Evolutionary conservation across 1,140 invertebrate genomes (phyloP).

Genomic region (Cyclargus thomasi): DNA sequence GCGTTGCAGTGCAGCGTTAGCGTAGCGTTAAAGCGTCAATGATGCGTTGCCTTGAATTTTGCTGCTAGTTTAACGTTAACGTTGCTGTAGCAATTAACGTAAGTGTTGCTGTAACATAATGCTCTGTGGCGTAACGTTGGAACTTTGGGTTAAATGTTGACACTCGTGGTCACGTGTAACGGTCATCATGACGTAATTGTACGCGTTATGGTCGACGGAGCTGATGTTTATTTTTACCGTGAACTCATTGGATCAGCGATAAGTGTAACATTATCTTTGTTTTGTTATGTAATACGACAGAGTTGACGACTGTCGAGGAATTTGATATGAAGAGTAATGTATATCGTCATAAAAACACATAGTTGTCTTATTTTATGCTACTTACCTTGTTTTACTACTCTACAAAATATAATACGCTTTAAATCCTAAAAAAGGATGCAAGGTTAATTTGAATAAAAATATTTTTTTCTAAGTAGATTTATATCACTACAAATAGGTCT

Average conservation of each 20-base stretch:
- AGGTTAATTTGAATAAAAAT: neutral
- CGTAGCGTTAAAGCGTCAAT: neutral
- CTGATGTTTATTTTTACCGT: slow-evolving; percentile 6
- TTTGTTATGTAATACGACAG: slow-evolving; percentile 6
- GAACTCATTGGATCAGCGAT: slow-evolving; percentile 8
- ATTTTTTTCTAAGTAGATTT: too few relatives aligned
- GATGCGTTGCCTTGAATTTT: neutral
- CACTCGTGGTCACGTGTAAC: slow-evolving; percentile 7
- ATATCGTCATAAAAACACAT: neutral
- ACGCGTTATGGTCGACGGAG: neutral
- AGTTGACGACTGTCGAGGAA: neutral
- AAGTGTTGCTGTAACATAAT: too few relatives aligned
- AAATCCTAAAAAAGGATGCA: neutral
- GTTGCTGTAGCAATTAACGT: neutral
- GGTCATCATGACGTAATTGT: neutral
- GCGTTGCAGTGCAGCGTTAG: neutral
- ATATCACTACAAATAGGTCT: too few relatives aligned
- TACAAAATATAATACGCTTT: neutral
- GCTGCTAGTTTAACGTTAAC: neutral
- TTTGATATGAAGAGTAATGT: neutral
- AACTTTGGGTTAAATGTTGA: too few relatives aligned
- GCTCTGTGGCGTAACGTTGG: too few relatives aligned
- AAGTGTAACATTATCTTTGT: slow-evolving; percentile 7
- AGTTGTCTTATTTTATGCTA: neutral
- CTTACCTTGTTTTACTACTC: neutral